A percentile compares a stretch with the other conserved stretches of the same genome.
These are phyloP conservation scores for Magallana ariakensis DNA, from an alignment of 1,140 invertebrate genomes.

Conservation along the genomic window DNA sequence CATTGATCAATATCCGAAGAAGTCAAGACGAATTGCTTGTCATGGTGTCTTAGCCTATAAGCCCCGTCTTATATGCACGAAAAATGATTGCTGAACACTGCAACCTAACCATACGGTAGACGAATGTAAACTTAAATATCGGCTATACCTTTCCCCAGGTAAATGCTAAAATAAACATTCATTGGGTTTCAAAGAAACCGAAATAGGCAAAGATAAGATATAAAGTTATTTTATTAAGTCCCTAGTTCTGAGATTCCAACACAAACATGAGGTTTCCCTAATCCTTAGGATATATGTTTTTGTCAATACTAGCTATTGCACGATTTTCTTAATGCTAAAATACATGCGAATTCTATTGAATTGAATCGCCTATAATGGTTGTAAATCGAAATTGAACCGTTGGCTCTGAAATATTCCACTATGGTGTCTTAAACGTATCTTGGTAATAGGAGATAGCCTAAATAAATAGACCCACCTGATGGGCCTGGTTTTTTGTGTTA, in stretches of 20 bases:
- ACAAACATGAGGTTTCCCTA: conserved; percentile 26
- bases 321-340: conserved; percentile 39
- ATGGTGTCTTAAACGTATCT: conserved; percentile 17
- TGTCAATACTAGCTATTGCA: conserved; percentile 40
- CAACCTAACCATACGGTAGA: background rate
- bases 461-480: background rate
- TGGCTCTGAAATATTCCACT: background rate
- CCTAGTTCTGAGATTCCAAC: background rate
- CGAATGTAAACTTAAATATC: conserved; percentile 37
- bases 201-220: conserved; percentile 49
- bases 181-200: conserved; percentile 45
- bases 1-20: background rate
- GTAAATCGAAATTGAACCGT: conserved; percentile 36
- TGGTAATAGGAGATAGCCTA: background rate
- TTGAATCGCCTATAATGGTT: conserved; percentile 34
- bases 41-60: background rate
- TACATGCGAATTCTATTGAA: conserved; percentile 27
- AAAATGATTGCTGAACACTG: conserved; percentile 24
- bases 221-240: conserved; percentile 40
- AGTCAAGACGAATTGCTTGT: conserved; percentile 32
- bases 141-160: background rate
- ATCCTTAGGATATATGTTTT: conserved; percentile 32
- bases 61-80: conserved; percentile 25
- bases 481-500: background rate
- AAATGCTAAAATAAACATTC: conserved; percentile 42